Base-by-base conservation (phyloP, 2,797 vertebrate genomes). In the Harpagifer antarcticus region DNA sequence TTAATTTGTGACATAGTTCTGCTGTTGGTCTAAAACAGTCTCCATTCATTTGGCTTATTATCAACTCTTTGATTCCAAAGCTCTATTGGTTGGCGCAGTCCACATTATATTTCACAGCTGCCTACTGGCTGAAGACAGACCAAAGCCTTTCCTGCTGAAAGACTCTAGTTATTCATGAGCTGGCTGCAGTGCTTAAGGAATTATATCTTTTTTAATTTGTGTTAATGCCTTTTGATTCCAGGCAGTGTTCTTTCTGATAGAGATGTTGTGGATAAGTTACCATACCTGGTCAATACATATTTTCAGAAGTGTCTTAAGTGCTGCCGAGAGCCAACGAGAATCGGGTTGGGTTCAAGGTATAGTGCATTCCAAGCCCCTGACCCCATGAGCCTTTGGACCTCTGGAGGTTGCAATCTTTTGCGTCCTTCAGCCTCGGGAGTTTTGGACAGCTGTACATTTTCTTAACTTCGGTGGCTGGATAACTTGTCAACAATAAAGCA, bases 331-430 rank as follows among this genome's bases (percentile, higher is more conserved):
- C 40, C 43, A 27, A 31, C 68, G 9, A 49, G 20, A 67, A 62
- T 40, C n/a, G 20, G 31, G n/a, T 52, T 64, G 31, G 31, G 47
- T 40, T 57, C 31, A 67, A 3, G 45, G 19, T 62, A 66, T 57
- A 5, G 5, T 66, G 63, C 27, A 55, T 74, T 75, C 19, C 47
- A 76, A 8, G 19, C 48, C 68, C 3, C 14, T 79, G 56, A 76
- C 33, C 65, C 14, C 20, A 45, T 9, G 48, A 19, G 11, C 42
- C 9, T 47, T 40, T 55, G 12, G 20, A 57, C 33, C 11, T 57
- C 42, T 69, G 13, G 14, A 63, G 47, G 53, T 47, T 27, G 13
- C 58, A 44, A 63, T 49, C 2, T 16, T 50, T 27, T 68, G 50
- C 7, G 23, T n/a, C 17, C 53, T 19, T 58, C 3, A 16, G 19